Base-by-base conservation (phyloP, 2,888 invertebrate genomes). In the Agrilus mali region DNA sequence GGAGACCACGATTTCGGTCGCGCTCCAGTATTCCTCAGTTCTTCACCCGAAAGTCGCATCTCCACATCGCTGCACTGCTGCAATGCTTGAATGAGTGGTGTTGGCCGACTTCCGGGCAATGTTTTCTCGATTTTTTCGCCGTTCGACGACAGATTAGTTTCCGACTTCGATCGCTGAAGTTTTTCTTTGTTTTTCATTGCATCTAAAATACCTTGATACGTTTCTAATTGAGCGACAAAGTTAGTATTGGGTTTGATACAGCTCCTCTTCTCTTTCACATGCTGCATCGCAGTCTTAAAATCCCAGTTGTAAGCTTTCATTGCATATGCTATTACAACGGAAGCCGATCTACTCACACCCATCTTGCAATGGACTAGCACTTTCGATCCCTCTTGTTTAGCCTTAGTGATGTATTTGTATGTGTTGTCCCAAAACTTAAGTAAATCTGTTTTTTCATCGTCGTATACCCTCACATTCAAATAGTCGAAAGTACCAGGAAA, bases 341-440 rank as follows among this genome's bases (percentile, higher is more conserved):
- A 95, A 5, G 97, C 96, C 17, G 97, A 97, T 51, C 97, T 76
- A 65, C 95, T 96, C 48, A 98, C 90, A 17, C 98, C 98, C 94
- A 97, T 97, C 72, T 97, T 97, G 68, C 98, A 98, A 67, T 98
- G 97, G 40, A 98, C 97, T 57, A 98, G 73, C 44, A 95, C 94
- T 69, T 93, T 93, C 44, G 89, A 90, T 43, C 89, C 89, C 59
- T 86, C 83, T 56, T 85, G 82, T 65, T 81, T 82, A 42, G 95
- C 96, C 67, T 87, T 85, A 52, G 84, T 83, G 61, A 98, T 97
- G 71, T 96, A 98, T 65, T 88, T 90, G 71, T 84, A 95, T 40
- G 97, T 97, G 63, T 92, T 84, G 66, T 97, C 95, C 95, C 97
- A 97, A 67, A 97, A 86, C 65, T 90, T 90, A 48, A 98, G 73